Evolutionary conservation across 2,888 invertebrate species (phyloP), one percentile per base, ranked within the genome.

Genomic region (Hemaris fuciformis): DNA sequence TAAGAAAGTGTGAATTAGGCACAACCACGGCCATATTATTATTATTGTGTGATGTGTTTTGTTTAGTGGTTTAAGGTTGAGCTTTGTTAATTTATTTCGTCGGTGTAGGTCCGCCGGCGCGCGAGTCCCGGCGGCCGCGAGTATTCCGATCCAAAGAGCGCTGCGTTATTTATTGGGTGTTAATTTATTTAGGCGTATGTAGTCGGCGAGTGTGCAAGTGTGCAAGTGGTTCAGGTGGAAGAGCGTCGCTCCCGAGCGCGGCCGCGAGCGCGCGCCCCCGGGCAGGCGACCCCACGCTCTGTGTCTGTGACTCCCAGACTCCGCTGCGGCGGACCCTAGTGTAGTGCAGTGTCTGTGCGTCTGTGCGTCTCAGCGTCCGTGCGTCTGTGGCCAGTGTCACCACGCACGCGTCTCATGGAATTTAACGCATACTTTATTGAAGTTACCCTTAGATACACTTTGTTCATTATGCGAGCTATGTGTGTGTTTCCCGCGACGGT

Each of bases 61-160:
- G 60, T 60, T 60, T 46, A 57, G 34, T 48, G 22, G 58, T 25
- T 18, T 59, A 48, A 45, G 23, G 59, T 62, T 18, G 34, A 38
- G 18, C 48, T 31, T 60, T 7, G 20, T 60, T 60, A 20, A 59
- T 59, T 60, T 38, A 41, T 45, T 45, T 48, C 10, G n/a, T 73
- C 64, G 67, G 64, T 10, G 43, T 5, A 18, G 27, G 45, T 22
- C 23, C 31, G 25, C 48, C 48, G 20, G 10, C 20, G 46, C 6
- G 6, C 1, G 46, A 48, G 46, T 23, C 13, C 18, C 15, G 8
- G 13, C 31, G 57, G 57, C 70, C 80, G 85, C 84, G 84, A 81
- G 81, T 79, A 81, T 77, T 81, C 85, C 82, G 87, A 87, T 88
- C 91, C 90, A 90, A 90, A 90, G 89, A 88, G 86, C 87, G 84